Evolutionary conservation across 2,888 invertebrate species (phyloP).

Genomic region (Sarcophaga subvicina): DNA sequence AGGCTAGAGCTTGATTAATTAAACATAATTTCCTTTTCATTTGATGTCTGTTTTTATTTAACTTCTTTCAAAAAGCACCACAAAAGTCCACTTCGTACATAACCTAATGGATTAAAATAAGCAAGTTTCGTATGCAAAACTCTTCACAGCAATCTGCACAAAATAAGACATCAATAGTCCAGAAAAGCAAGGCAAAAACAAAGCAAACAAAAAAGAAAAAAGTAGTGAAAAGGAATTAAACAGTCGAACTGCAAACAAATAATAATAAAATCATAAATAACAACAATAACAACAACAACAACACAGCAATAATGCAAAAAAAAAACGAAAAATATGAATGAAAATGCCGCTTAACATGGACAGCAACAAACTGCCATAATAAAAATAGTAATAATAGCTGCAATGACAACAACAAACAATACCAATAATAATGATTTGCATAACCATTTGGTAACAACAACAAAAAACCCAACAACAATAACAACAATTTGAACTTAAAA

Average conservation of each 20-base stretch:
- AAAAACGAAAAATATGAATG: slow-evolving; percentile 40
- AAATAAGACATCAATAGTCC: slow-evolving; percentile 18
- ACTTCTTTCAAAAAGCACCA: too few relatives aligned
- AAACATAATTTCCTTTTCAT: too few relatives aligned
- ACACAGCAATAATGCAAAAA: neutral
- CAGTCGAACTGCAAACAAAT: neutral
- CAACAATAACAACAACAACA: too few relatives aligned
- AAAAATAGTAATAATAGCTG: too few relatives aligned
- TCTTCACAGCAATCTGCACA: neutral
- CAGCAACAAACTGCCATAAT: slow-evolving; percentile 2
- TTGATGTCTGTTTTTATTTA: too few relatives aligned
- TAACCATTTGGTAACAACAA: neutral
- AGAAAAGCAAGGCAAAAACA: too few relatives aligned
- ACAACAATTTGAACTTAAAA: slow-evolving; percentile 38
- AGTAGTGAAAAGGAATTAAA: slow-evolving; percentile 34
- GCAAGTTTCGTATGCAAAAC: slow-evolving; percentile 2
- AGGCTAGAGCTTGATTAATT: too few relatives aligned
- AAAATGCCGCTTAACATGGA: slow-evolving; percentile 42
- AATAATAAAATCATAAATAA: slow-evolving; percentile 7
- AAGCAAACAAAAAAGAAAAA: neutral
- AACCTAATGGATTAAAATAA: neutral
- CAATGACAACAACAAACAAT: slow-evolving; percentile 7
- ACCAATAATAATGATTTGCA: neutral
- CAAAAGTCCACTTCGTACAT: too few relatives aligned
- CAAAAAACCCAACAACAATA: neutral